Percentiles rank a stretch among this genome's conserved stretches.
phyloP scores from a whole-genome alignment of 2,888 invertebrate species.

The Subacronicta megacephala region DNA sequence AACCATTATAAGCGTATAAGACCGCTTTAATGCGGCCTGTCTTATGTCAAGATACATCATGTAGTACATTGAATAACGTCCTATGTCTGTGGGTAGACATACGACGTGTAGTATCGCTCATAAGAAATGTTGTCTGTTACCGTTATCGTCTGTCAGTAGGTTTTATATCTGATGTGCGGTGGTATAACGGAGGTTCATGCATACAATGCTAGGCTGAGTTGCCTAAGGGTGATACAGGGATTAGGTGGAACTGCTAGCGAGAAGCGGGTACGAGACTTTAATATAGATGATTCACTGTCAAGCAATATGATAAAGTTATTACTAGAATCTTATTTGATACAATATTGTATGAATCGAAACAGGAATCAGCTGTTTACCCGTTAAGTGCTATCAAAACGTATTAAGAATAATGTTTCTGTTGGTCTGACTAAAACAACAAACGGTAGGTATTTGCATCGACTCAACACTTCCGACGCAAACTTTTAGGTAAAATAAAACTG shows the following conservation, averaged over 20 bases:
- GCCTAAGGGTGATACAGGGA: conserved; percentile 64
- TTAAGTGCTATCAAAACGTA: conserved; percentile 15
- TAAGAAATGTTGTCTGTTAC: conserved; percentile 75
- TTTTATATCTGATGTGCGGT: conserved; percentile 80
- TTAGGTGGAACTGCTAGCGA: conserved; percentile 31
- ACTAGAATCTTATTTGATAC: not conserved
- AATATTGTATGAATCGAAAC: not conserved
- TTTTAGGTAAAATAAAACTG: conserved; percentile 6
- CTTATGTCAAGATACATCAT: conserved; percentile 62
- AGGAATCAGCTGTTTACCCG: conserved; percentile 19
- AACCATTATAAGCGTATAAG: conserved; percentile 52
- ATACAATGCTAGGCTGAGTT: conserved; percentile 60
- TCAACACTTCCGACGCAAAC: conserved; percentile 19
- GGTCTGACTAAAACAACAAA: conserved; percentile 11
- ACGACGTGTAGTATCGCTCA: conserved; percentile 64
- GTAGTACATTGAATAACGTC: conserved; percentile 65
- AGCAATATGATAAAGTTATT: conserved; percentile 1
- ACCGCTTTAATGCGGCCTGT: conserved; percentile 55
- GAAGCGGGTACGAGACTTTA: not conserved
- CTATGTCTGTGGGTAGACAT: conserved; percentile 57
- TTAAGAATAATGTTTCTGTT: conserved; percentile 15
- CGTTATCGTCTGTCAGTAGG: conserved; percentile 83
- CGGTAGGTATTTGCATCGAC: not conserved
- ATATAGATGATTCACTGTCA: too few relatives aligned
- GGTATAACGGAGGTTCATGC: conserved; percentile 71